phyloP scores from a whole-genome alignment of 2,888 invertebrate genomes.

The Platerodrilus igneus region DNA sequence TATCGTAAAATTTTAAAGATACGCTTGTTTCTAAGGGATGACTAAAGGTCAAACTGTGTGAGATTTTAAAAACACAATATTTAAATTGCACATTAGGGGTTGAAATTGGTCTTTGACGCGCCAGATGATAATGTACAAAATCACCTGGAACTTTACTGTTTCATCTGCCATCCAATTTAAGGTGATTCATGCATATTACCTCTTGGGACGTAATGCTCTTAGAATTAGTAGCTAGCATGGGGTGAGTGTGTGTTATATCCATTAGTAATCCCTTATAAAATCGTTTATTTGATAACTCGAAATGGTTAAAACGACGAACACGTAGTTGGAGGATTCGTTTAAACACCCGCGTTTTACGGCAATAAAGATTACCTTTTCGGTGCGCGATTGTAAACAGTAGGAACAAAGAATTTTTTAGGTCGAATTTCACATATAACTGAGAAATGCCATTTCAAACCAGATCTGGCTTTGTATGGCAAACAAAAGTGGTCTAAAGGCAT shows the following conservation, averaged over 20 bases:
- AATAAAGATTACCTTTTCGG: not conserved
- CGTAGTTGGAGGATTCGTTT: not conserved
- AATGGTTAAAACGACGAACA: too few relatives aligned
- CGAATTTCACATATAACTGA: constrained; percentile 22
- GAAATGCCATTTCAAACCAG: constrained; percentile 20
- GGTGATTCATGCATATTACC: constrained; percentile 41
- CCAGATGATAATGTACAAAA: constrained; percentile 20
- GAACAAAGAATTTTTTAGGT: constrained; percentile 12
- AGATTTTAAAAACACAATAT: too few relatives aligned
- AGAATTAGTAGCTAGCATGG: constrained; percentile 26
- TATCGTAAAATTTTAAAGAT: too few relatives aligned
- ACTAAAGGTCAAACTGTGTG: too few relatives aligned
- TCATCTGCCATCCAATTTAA: constrained; percentile 40
- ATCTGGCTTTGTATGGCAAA: constrained; percentile 11
- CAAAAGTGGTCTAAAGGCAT: too few relatives aligned
- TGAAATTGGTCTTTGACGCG: too few relatives aligned
- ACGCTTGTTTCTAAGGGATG: too few relatives aligned
- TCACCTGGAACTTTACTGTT: constrained; percentile 26
- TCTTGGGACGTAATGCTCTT: constrained; percentile 31
- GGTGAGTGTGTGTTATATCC: too few relatives aligned
- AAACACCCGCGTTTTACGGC: not conserved
- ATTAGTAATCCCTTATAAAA: too few relatives aligned
- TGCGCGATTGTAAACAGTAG: too few relatives aligned
- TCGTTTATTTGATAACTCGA: too few relatives aligned
- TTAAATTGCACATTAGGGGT: too few relatives aligned